These are phyloP conservation scores for Ispidina picta DNA, from an alignment of 2,797 vertebrate genomes.

Conservation along the genomic window DNA sequence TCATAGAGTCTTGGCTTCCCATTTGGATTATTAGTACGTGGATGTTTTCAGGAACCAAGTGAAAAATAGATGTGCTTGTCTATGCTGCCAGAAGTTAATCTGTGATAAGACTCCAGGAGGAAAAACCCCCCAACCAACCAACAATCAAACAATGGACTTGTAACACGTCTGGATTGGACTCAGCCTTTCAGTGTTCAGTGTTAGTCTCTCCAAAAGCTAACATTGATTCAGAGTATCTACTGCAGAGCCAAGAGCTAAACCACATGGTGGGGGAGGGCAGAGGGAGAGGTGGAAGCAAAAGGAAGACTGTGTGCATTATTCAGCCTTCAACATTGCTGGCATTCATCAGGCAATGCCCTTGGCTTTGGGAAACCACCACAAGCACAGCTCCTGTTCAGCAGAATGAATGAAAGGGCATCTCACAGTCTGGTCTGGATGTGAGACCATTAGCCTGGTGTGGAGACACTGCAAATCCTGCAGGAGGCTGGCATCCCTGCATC, in stretches of 20 bases:
- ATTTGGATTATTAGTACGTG: neutral
- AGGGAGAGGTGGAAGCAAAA: constrained; percentile 46
- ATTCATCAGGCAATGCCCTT: constrained; percentile 68
- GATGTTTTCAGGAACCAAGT: accelerated
- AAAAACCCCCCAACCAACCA: neutral
- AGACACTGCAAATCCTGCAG: constrained; percentile 30
- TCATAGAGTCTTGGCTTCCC: neutral
- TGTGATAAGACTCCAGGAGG: neutral
- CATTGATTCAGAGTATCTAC: constrained; percentile 44
- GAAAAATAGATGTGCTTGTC: neutral
- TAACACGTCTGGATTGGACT: neutral
- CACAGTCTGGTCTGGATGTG: constrained; percentile 31
- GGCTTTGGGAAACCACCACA: constrained; percentile 55
- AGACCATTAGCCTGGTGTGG: neutral
- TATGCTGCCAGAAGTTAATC: neutral
- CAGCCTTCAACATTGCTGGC: constrained; percentile 69
- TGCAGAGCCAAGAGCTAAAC: constrained; percentile 64
- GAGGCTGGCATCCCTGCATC: constrained; percentile 39
- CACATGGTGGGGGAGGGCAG: constrained; percentile 24
- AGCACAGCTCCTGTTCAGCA: constrained; percentile 56
- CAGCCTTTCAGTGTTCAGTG: constrained; percentile 13
- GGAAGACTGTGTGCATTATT: constrained; percentile 69
- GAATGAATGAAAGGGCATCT: constrained; percentile 61
- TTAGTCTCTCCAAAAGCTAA: constrained; percentile 52
- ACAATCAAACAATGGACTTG: constrained; percentile 15